phyloP scores from a whole-genome alignment of 2,888 invertebrate species.

The Nezara viridula region DNA sequence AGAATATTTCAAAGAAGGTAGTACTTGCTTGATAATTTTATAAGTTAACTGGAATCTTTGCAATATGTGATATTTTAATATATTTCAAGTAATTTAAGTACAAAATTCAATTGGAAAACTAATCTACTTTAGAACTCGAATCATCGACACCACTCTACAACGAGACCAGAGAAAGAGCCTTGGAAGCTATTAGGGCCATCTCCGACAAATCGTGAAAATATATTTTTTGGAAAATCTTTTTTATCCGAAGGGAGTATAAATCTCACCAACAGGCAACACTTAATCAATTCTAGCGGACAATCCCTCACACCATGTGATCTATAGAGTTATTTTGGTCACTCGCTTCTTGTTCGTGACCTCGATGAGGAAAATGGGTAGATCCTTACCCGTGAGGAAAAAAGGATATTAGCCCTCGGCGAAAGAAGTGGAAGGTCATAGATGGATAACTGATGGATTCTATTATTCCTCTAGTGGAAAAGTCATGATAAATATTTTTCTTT shows the following conservation, averaged over 20 bases:
- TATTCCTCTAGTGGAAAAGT: neutral
- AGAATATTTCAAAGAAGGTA: no score
- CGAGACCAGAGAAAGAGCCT: neutral
- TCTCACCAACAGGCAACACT: neutral
- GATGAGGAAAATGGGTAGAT: neutral
- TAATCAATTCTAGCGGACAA: neutral
- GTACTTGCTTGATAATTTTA: no score
- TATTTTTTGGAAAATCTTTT: constrained; percentile 1
- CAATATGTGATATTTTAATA: no score
- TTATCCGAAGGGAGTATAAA: neutral
- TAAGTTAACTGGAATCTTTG: no score
- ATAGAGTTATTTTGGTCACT: constrained; percentile 19
- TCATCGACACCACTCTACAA: neutral
- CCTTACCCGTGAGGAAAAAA: neutral
- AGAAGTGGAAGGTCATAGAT: neutral
- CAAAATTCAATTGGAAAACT: no score
- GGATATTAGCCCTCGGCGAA: neutral
- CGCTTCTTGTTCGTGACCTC: neutral
- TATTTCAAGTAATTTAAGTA: no score
- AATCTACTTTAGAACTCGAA: neutral
- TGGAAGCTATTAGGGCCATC: neutral
- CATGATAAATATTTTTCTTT: neutral
- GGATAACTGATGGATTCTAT: neutral
- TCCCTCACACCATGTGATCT: neutral
- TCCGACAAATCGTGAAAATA: neutral